Conservation (phyloP, 1,140 invertebrate genomes). For the Coptotermes formosanus region DNA sequence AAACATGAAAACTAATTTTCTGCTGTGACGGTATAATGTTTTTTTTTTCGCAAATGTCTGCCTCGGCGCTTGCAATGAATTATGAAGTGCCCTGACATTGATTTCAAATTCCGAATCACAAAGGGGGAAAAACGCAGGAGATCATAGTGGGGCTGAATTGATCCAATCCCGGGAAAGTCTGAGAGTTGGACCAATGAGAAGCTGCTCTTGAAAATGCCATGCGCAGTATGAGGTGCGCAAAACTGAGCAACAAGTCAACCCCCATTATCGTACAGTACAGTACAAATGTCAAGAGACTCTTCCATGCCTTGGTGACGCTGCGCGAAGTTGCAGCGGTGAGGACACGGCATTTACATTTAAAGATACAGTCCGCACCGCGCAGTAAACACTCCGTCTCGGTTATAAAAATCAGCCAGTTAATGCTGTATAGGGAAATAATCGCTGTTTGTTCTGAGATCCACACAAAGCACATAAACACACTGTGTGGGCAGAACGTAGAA, state of each 20-base stretch:
- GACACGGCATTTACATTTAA: no score
- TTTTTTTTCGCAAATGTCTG: background rate
- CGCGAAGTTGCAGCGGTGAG: no score
- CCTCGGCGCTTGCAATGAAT: background rate
- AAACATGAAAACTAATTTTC: background rate
- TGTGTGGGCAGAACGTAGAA: no score
- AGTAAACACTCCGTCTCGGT: no score
- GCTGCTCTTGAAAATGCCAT: slow-evolving; percentile 15
- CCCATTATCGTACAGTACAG: background rate
- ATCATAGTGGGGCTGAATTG: background rate
- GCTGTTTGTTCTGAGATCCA: no score
- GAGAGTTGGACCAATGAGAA: slow-evolving; percentile 14
- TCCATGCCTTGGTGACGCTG: background rate
- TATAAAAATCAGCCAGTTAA: no score
- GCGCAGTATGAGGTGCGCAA: background rate
- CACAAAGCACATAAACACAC: no score
- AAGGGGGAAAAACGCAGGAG: background rate
- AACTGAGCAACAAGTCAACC: slow-evolving; percentile 1
- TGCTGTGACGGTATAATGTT: background rate
- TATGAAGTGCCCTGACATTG: slow-evolving; percentile 3
- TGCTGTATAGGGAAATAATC: no score
- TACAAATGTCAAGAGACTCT: background rate
- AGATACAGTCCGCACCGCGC: no score
- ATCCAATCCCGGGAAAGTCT: slow-evolving; percentile 10
- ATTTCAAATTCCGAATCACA: slow-evolving; percentile 4